Evolutionary conservation across 1,140 invertebrate species (phyloP).

Genomic region (Drosophila pruinosa): DNA sequence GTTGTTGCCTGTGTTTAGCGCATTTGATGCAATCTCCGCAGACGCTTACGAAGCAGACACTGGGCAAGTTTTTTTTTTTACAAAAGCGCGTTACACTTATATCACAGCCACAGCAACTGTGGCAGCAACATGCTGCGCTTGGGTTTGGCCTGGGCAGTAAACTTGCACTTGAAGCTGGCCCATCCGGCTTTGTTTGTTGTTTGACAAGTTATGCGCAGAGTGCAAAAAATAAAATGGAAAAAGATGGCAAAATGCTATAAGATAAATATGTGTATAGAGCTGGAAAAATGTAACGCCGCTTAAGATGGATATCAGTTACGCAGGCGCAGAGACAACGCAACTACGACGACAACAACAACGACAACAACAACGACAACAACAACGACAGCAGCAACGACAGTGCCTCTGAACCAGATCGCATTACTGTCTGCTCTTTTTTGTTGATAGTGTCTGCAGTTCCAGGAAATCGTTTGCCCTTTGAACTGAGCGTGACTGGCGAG

Average conservation of each 20-base stretch:
- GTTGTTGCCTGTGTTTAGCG: slow-evolving; percentile 3
- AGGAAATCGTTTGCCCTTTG: slow-evolving; percentile 10
- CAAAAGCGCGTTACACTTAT: slow-evolving; percentile 36
- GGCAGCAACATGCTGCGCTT: slow-evolving; percentile 1
- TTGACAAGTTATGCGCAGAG: slow-evolving; percentile 67
- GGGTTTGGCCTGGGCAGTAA: slow-evolving; percentile 4
- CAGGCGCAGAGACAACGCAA: slow-evolving; percentile 58
- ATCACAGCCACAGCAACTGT: slow-evolving; percentile 24
- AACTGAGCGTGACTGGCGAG: slow-evolving; percentile 1
- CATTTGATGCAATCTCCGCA: slow-evolving; percentile 49
- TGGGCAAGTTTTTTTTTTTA: slow-evolving; percentile 37
- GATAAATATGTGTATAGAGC: slow-evolving; percentile 18
- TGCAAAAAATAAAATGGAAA: neutral
- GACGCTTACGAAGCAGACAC: slow-evolving; percentile 25
- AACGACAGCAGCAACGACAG: neutral
- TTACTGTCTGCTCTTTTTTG: neutral
- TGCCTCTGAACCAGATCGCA: slow-evolving; percentile 1
- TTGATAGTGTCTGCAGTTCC: neutral
- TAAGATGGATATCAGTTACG: slow-evolving; percentile 74
- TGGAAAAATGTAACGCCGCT: slow-evolving; percentile 63
- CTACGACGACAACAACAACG: neutral
- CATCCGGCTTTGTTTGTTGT: slow-evolving; percentile 65
- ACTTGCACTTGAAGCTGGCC: slow-evolving; percentile 13
- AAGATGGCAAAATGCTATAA: slow-evolving; percentile 1
- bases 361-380: neutral